Conservation (phyloP, 2,888 invertebrate genomes). For the Drosophila emarginata region DNA sequence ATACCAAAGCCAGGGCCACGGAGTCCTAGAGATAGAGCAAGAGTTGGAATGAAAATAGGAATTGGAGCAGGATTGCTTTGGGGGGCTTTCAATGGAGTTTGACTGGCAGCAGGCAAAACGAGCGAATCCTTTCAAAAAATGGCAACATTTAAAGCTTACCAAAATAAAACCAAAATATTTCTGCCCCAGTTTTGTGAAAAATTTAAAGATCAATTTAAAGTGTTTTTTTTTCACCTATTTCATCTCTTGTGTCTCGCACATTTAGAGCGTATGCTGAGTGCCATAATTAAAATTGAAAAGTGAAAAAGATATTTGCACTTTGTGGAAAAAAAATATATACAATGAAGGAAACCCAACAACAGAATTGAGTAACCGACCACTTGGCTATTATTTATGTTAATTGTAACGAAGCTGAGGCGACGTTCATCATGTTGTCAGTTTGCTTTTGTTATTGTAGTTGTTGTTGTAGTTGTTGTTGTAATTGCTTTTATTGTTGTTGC, state of each 20-base stretch:
- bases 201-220: neutral
- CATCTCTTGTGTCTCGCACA: conserved; percentile 38
- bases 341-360: conserved; percentile 19
- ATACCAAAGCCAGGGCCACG: conserved; percentile 1
- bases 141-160: neutral
- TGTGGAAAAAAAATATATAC: neutral
- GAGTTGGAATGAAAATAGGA: neutral
- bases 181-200: neutral
- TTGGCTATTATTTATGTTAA: conserved; percentile 72
- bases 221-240: neutral
- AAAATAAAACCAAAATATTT: neutral
- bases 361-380: conserved; percentile 47
- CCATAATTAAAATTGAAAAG: conserved; percentile 63
- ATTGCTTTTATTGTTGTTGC: conserved; percentile 33
- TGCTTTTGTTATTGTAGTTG: conserved; percentile 26
- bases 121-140: neutral
- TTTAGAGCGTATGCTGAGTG: conserved; percentile 64
- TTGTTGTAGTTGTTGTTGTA: conserved; percentile 33
- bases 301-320: conserved; percentile 63
- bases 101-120: conserved; percentile 18
- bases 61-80: conserved; percentile 23
- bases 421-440: conserved; percentile 56
- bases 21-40: conserved; percentile 3
- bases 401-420: conserved; percentile 60
- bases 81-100: conserved; percentile 38